Base-by-base conservation (phyloP, 2,888 invertebrate genomes). In the Candidula unifasciata region DNA sequence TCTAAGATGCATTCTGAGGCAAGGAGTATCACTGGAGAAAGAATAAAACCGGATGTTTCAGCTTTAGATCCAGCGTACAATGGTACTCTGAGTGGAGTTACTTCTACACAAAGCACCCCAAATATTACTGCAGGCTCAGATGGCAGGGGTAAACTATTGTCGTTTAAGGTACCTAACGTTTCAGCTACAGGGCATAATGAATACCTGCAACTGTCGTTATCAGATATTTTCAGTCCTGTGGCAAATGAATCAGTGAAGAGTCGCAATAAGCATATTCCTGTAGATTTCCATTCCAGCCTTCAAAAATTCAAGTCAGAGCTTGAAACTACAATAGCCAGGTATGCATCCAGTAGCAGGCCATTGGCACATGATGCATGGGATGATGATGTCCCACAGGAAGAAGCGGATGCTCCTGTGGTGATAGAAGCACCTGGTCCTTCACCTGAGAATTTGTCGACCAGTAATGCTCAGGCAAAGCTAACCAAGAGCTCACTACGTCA, bases 251-350 rank as follows among this genome's bases (percentile, higher is more conserved):
- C 30, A 37, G 30, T 18, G 52, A 68, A 21, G 3, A 68, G 10
- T 18, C 35, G 8, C 16, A 64, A 21, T 13, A 52, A 5, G 33
- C 64, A 60, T 30, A 30, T 3, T 6, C 2, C 8, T 27, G 1
- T 57, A 69, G 52, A 71, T 80, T 80, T 80, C 37, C 33, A 54
- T 16, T 57, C 69, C 21, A 57, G 57, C 35, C 33, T 80, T 1
- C 8, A 80, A 30, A 80, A 71, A 13, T 80, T 80, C 37, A 71
- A 33, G 33, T 16, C 52, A 21, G 78, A 84, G n/a, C 37, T 73
- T 52, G 64, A 84, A 35, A 30, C 13, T 21, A 27, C 74, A 27
- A n/a, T 64, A n/a, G 54, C 18, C 27, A 64, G 16, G 27, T 27
- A 44, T 68, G 27, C 66, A n/a, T 37, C 79, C 21, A 52, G 57